These are phyloP conservation scores for Capromys pilorides DNA, from an alignment of 2,797 vertebrate genomes.

Conservation along the genomic window DNA sequence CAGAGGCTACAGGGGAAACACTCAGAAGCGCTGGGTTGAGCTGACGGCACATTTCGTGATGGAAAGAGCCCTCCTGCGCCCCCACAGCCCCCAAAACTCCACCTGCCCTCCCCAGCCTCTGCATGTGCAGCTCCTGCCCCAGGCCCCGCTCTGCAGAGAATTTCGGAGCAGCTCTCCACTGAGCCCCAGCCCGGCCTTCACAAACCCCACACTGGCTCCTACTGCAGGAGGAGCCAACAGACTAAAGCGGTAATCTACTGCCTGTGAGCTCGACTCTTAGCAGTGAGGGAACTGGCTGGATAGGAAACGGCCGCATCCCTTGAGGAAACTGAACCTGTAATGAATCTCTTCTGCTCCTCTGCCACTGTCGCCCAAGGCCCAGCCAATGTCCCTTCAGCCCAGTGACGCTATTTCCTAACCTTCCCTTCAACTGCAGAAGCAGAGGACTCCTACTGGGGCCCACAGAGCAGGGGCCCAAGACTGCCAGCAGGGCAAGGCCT, in stretches of 20 bases:
- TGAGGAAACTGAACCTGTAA: background rate
- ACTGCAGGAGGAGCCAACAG: fast-evolving
- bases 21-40: background rate
- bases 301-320: background rate
- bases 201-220: background rate
- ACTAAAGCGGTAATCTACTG: background rate
- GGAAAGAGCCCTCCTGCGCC: background rate
- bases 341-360: no score
- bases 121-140: background rate
- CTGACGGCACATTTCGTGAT: background rate
- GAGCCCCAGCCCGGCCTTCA: fast-evolving
- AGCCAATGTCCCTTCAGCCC: background rate
- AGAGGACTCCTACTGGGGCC: background rate
- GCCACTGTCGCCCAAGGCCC: background rate
- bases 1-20: background rate
- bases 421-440: background rate
- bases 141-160: fast-evolving
- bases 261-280: background rate
- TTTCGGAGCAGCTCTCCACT: background rate
- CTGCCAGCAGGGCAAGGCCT: background rate
- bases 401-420: background rate
- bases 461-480: background rate
- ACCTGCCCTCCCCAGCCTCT: background rate
- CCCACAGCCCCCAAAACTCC: background rate
- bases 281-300: fast-evolving